Conservation (phyloP, 2,113 vertebrate genomes). For the Tupaia tana region DNA sequence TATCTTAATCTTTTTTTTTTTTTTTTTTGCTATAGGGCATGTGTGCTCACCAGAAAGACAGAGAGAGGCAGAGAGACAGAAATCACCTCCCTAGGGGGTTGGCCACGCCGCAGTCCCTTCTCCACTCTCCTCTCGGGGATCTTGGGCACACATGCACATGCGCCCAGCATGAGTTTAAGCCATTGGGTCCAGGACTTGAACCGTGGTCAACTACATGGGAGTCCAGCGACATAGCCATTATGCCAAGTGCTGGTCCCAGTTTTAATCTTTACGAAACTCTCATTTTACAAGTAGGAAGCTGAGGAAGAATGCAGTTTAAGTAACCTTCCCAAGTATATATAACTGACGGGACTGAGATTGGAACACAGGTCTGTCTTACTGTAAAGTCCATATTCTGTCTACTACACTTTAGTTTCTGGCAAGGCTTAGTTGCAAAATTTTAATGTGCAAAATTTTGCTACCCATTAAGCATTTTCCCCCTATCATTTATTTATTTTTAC, state of each 20-base stretch:
- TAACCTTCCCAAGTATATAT: slow-evolving; percentile 22
- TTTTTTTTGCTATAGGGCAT: no score
- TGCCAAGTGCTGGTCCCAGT: background rate
- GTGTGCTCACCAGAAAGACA: no score
- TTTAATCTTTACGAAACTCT: background rate
- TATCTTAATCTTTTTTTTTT: background rate
- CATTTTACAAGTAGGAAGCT: slow-evolving; percentile 55
- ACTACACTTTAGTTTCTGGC: slow-evolving; percentile 18
- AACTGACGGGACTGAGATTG: slow-evolving; percentile 22
- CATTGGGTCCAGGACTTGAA: no score
- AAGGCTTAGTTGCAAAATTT: slow-evolving; percentile 56
- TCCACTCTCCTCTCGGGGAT: no score
- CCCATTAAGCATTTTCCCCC: slow-evolving; percentile 4
- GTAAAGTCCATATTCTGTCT: slow-evolving; percentile 49
- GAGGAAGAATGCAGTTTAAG: slow-evolving; percentile 40
- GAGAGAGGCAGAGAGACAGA: no score
- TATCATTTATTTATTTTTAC: no score
- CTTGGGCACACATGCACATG: no score
- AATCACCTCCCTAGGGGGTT: no score
- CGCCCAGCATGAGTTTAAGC: no score
- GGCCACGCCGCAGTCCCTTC: no score
- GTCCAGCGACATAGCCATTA: no score
- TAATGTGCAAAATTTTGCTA: background rate
- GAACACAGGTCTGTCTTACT: slow-evolving; percentile 29
- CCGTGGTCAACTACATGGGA: no score